These are phyloP conservation scores for Tubulanus polymorphus DNA, from an alignment of 2,888 invertebrate species.

Conservation along the genomic window DNA sequence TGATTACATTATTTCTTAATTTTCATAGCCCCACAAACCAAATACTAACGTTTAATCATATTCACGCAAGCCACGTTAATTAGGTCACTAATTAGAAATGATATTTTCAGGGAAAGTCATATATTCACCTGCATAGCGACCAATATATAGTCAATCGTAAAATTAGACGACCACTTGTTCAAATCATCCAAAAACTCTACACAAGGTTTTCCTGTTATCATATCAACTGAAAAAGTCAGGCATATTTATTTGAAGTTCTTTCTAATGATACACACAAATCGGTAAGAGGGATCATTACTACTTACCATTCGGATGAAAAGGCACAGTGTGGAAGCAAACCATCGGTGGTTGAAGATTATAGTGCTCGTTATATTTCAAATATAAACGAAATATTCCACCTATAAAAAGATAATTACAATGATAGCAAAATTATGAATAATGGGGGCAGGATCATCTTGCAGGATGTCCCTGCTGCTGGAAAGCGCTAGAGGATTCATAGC, in stretches of 20 bases:
- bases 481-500: too few relatives aligned
- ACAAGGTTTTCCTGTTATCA: conserved; percentile 43
- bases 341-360: conserved; percentile 41
- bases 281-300: neutral
- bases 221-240: conserved; percentile 36
- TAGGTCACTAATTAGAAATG: too few relatives aligned
- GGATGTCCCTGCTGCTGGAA: too few relatives aligned
- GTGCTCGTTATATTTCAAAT: conserved; percentile 47
- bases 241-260: neutral
- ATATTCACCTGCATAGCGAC: conserved; percentile 44
- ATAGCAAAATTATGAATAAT: neutral
- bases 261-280: neutral
- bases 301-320: conserved; percentile 51
- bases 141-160: conserved; percentile 32
- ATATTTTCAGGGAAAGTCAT: too few relatives aligned
- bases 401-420: conserved; percentile 12
- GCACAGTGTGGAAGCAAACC: conserved; percentile 48
- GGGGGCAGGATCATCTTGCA: too few relatives aligned
- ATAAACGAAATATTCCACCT: conserved; percentile 47
- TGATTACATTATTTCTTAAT: too few relatives aligned
- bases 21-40: too few relatives aligned
- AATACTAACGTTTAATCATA: too few relatives aligned
- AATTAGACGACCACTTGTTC: conserved; percentile 35
- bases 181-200: conserved; percentile 42
- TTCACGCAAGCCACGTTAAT: too few relatives aligned